These are phyloP conservation scores for Puntigrus tetrazona DNA, from an alignment of 2,113 vertebrate species.

Conservation along the genomic window DNA sequence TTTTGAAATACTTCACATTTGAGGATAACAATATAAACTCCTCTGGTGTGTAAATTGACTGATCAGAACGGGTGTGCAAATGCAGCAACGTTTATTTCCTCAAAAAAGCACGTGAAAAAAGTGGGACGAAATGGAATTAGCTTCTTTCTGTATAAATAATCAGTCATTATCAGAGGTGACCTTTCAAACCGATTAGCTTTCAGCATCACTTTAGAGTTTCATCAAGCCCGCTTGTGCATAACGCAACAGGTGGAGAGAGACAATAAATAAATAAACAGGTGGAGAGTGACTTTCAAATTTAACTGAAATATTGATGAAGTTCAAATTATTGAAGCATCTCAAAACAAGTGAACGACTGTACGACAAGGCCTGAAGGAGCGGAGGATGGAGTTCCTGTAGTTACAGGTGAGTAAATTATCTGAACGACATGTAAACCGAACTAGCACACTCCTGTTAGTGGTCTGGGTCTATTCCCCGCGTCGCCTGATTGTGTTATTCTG, in stretches of 20 bases:
- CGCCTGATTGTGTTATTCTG: no score
- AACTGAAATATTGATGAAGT: slow-evolving; percentile 20
- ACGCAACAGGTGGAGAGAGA: slow-evolving; percentile 28
- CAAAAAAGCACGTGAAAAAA: background rate
- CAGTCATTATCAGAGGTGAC: background rate
- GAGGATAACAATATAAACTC: background rate
- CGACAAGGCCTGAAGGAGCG: background rate
- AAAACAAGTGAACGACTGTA: slow-evolving; percentile 14
- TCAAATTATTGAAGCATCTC: slow-evolving; percentile 20
- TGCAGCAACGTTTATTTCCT: background rate
- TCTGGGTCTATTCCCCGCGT: background rate
- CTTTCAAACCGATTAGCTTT: slow-evolving; percentile 6
- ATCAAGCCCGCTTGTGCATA: slow-evolving; percentile 7
- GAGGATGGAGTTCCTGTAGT: background rate
- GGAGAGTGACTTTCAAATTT: slow-evolving; percentile 12
- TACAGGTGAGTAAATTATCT: background rate
- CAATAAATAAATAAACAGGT: slow-evolving; percentile 32
- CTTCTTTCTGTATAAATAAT: slow-evolving; percentile 17
- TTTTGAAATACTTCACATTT: background rate
- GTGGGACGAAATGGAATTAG: background rate
- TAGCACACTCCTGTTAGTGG: background rate
- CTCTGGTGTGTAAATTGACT: background rate
- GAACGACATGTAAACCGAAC: background rate
- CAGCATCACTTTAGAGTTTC: background rate
- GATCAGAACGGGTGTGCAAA: background rate